Percentiles rank a stretch among this genome's conserved stretches.
Evolutionary conservation across 2,888 invertebrate genomes (phyloP).

Genomic region (Synanthedon vespiformis): DNA sequence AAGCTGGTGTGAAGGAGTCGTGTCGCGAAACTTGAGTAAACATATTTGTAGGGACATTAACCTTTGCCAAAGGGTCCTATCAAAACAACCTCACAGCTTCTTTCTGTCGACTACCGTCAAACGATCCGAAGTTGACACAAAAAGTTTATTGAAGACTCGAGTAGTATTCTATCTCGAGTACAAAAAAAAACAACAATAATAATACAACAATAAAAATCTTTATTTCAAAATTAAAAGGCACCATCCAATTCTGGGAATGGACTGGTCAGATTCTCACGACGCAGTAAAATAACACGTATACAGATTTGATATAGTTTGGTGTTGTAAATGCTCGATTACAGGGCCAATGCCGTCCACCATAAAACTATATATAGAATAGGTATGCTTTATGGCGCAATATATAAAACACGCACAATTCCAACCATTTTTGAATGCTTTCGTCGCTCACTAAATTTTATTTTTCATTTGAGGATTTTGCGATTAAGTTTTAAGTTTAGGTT

Average conservation of each 20-base stretch:
- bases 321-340: slow-evolving; percentile 61
- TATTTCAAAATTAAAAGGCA: slow-evolving; percentile 59
- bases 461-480: too few relatives aligned
- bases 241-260: slow-evolving; percentile 45
- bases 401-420: too few relatives aligned
- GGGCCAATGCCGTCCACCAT: slow-evolving; percentile 51
- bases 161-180: slow-evolving; percentile 4
- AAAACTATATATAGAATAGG: slow-evolving; percentile 36
- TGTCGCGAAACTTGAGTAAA: slow-evolving; percentile 25
- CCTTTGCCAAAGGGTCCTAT: too few relatives aligned
- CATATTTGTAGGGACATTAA: slow-evolving; percentile 16
- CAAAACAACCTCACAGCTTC: background rate
- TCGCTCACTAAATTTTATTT: too few relatives aligned
- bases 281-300: slow-evolving; percentile 29
- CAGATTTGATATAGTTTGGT: slow-evolving; percentile 54
- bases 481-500: too few relatives aligned
- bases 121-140: background rate
- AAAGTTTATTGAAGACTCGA: slow-evolving; percentile 1
- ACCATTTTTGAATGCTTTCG: too few relatives aligned
- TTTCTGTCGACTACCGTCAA: too few relatives aligned
- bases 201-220: slow-evolving; percentile 60
- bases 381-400: slow-evolving; percentile 47
- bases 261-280: slow-evolving; percentile 47
- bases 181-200: slow-evolving; percentile 40
- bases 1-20: slow-evolving; percentile 27